Evolutionary conservation across 2,113 vertebrate species (phyloP).

Genomic region (Paracanthobrama guichenoti): DNA sequence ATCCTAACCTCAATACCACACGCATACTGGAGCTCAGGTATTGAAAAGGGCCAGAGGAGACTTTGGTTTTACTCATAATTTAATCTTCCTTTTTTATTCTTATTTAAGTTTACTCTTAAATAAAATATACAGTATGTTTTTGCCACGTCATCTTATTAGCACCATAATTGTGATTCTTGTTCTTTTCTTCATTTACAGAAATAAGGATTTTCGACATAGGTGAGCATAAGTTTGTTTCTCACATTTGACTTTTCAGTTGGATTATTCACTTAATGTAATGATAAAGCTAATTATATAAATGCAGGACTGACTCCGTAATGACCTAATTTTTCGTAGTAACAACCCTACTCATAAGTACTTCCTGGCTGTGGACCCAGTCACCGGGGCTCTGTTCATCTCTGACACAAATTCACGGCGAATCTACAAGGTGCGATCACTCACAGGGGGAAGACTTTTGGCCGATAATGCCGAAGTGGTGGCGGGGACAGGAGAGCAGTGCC

Average conservation of each 20-base stretch:
- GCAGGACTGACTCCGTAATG: constrained; percentile 26
- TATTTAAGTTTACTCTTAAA: neutral
- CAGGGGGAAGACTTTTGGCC: constrained; percentile 83
- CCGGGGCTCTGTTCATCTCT: constrained; percentile 90
- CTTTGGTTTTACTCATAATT: neutral
- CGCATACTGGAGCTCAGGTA: constrained; percentile 96
- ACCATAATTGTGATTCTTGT: constrained; percentile 68
- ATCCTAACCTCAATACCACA: constrained; percentile 94
- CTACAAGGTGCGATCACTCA: constrained; percentile 86
- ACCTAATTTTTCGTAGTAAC: constrained; percentile 80
- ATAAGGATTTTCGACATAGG: constrained; percentile 99
- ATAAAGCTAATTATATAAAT: neutral
- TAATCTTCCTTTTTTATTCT: neutral
- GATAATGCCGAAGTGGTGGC: constrained; percentile 94
- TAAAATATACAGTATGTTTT: neutral
- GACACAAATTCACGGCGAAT: constrained; percentile 96
- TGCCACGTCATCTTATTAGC: constrained; percentile 44
- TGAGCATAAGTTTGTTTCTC: constrained; percentile 70
- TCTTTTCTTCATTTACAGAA: constrained; percentile 85
- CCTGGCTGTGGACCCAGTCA: constrained; percentile 94
- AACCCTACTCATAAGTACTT: constrained; percentile 99
- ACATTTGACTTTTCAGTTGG: neutral
- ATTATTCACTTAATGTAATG: constrained; percentile 13
- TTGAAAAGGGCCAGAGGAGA: neutral
- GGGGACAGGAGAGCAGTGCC: constrained; percentile 94